Percentiles rank a stretch among this genome's conserved stretches.
These are phyloP conservation scores for Leptinotarsa defecta DNA, from an alignment of 1,140 invertebrate genomes.

Conservation along the genomic window DNA sequence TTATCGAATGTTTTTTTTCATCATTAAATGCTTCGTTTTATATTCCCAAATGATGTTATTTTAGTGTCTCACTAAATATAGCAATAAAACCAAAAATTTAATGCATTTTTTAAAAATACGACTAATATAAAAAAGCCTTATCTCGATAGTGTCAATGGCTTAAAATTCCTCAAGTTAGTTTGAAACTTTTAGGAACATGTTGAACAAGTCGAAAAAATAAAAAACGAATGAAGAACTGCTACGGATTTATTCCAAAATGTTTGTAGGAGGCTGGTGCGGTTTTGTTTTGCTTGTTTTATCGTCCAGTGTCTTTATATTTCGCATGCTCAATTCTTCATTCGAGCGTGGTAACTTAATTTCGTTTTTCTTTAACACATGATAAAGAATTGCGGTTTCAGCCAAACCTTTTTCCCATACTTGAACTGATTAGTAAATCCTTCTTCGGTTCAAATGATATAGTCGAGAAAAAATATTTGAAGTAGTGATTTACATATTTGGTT, in stretches of 20 bases:
- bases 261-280: conserved; percentile 28
- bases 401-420: not conserved
- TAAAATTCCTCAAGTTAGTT: conserved; percentile 28
- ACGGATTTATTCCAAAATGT: conserved; percentile 20
- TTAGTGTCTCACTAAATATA: conserved; percentile 27
- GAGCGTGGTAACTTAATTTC: conserved; percentile 7
- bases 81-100: conserved; percentile 29
- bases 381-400: not conserved
- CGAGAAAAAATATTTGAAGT: no score
- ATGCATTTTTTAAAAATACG: conserved; percentile 27
- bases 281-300: conserved; percentile 18
- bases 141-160: conserved; percentile 21
- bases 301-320: conserved; percentile 14
- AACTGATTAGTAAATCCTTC: no score
- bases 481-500: no score
- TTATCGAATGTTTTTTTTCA: conserved; percentile 16
- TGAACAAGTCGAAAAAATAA: conserved; percentile 26
- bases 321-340: conserved; percentile 27
- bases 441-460: no score
- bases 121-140: conserved; percentile 23
- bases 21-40: conserved; percentile 22
- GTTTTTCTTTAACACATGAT: not conserved
- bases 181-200: conserved; percentile 30
- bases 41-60: conserved; percentile 23
- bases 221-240: conserved; percentile 27